Base-by-base conservation (phyloP, 2,888 invertebrate species). In the Desoria tigrina region DNA sequence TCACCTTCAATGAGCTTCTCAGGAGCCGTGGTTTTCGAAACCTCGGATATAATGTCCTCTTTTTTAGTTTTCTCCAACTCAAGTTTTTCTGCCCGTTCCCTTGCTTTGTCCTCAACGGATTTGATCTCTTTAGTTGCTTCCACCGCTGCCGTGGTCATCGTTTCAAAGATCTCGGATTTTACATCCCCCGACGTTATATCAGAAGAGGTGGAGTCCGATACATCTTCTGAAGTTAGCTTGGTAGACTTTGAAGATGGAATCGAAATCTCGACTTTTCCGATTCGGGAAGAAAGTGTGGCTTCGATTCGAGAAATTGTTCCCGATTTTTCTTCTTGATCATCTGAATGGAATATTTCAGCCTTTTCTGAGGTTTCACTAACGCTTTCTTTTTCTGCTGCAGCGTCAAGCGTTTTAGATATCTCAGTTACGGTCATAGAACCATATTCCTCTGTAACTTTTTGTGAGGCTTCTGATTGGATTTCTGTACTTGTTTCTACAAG, bases 361-460 rank as follows among this genome's bases (percentile, higher is more conserved):
- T 23, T 45, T 11, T 32, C 32, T 32, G 32, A 32, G 6, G 32
- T 11, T 32, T 61, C 57, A 2, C 11, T 2, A 6, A 50, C 61
- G 73, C 9, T 58, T 56, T 65, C 68, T 57, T 1, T 76, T 69
- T 56, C 51, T 23, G 49, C 1, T 65, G 53, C 81, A 82, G 71
- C 82, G 82, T 77, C 83, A 82, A 39, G 81, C 77, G 67, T 80
- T 81, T n/a, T 81, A 81, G 74, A 83, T 3, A n/a, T n/a, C n/a
- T n/a, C n/a, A n/a, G n/a, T n/a, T n/a, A n/a, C n/a, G n/a, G n/a
- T n/a, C n/a, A n/a, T n/a, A n/a, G n/a, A n/a, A n/a, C n/a, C n/a
- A n/a, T n/a, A 83, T 78, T 18, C 9, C 53, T 53, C 27, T 14
- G 23, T 23, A 24, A 53, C 23, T 18, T 16, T 16, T 4, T 11